Evolutionary conservation across 2,113 vertebrate genomes (phyloP), one percentile per base, ranked within the genome.

Genomic region (Malurus cyaneus): DNA sequence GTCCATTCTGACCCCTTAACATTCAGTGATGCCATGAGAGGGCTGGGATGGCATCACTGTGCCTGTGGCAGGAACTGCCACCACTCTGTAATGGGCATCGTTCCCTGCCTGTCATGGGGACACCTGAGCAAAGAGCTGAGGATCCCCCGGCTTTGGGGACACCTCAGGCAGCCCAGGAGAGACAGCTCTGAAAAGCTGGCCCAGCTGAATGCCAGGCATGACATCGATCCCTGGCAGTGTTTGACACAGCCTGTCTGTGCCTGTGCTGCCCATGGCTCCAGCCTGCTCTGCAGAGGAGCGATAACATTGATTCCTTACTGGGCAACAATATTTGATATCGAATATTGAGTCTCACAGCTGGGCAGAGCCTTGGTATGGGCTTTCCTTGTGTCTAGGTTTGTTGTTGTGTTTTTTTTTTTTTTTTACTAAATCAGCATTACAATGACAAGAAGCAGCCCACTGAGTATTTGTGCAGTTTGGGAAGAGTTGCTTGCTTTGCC

Each of bases 11-110:
- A 14, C 24, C 2, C 78, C 6, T 67, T 31, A 31, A 25, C 8
- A 54, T 31, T 47, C 69, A 34, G 2, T 47, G 54, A 42, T 47
- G 14, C 25, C 18, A 1, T 14, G 41, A 26, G 62, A 69, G 54
- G 46, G 36, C 29, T 0, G 5, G 69, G 28, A 26, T 44, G 80
- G 80, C 81, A 20, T n/a, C 0, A 0, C 64, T 44, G 53, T 78
- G 59, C 69, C 74, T 0, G 1, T 3, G n/a, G 5, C 16, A 20
- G 64, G 76, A 80, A 1, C 36, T 64, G 76, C 87, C 36, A 85
- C 39, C 50, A 26, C 57, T 57, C 67, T 20, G 19, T 5, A 15
- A 36, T 3, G 50, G 64, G 60, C 65, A 8, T 42, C 2, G 0
- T 32, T 60, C 53, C 44, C 31, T 70, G 16, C 17, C 69, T 60